Conservation (phyloP, 2,113 vertebrate species). For the Lepus timidus region DNA sequence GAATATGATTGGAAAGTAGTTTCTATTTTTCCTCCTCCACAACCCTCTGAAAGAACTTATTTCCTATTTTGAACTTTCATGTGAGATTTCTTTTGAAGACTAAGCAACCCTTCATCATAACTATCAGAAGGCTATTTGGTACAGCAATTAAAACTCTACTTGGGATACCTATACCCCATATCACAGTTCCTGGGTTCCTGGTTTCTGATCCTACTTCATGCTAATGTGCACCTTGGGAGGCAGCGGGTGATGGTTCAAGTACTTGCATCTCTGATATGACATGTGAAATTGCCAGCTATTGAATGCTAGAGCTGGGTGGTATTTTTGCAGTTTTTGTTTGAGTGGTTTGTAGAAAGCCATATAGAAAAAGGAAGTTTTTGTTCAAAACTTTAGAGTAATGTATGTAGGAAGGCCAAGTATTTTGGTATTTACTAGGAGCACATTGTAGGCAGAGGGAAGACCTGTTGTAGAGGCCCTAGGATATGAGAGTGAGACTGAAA, state of each 20-base stretch:
- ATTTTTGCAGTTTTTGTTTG: neutral
- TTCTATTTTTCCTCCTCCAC: neutral
- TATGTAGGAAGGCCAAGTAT: neutral
- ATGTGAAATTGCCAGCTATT: neutral
- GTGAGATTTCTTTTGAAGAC: constrained; percentile 25
- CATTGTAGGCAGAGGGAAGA: neutral
- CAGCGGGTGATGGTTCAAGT: too few relatives aligned
- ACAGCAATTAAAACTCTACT: too few relatives aligned
- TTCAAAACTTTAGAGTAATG: neutral
- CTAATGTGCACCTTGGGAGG: too few relatives aligned
- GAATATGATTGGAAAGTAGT: neutral
- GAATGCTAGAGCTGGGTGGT: neutral
- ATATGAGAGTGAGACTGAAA: neutral
- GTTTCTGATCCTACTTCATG: too few relatives aligned
- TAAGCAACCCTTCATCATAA: constrained; percentile 14
- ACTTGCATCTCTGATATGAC: too few relatives aligned
- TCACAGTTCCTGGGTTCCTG: too few relatives aligned
- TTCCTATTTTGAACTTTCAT: constrained; percentile 46
- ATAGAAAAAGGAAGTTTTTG: neutral
- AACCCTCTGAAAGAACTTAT: neutral
- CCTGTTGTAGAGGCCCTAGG: neutral
- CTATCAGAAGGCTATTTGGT: neutral
- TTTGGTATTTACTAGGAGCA: neutral
- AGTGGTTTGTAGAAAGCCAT: neutral
- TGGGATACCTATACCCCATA: too few relatives aligned